Percentiles rank a stretch among this genome's conserved stretches.
Evolutionary conservation across 2,113 vertebrate species (phyloP).

Genomic region (Pelecanoides urinatrix): DNA sequence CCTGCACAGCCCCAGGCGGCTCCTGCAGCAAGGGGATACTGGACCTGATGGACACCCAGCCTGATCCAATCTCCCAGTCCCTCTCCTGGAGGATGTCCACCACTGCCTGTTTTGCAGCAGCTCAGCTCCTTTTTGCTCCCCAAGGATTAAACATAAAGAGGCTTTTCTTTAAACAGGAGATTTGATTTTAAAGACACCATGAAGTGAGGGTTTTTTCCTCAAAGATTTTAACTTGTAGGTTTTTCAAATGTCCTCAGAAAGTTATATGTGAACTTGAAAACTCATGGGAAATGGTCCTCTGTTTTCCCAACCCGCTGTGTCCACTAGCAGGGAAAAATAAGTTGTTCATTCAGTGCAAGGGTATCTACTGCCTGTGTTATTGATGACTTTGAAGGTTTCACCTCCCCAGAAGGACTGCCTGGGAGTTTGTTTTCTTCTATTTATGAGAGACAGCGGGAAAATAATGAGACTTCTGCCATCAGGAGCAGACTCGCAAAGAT

Average conservation of each 20-base stretch:
- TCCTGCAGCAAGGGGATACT: not conserved
- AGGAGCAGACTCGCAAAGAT: not conserved
- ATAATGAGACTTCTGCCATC: not conserved
- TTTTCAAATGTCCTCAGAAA: not conserved
- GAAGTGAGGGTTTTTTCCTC: not conserved
- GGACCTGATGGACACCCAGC: not conserved
- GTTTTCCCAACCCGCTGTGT: not conserved
- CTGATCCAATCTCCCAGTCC: not conserved
- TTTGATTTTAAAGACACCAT: not conserved
- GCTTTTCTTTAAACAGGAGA: not conserved
- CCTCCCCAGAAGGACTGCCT: not conserved
- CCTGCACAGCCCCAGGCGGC: accelerated
- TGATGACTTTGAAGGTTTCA: not conserved
- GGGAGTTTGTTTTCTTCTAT: not conserved
- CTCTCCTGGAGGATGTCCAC: not conserved
- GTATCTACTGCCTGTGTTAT: not conserved
- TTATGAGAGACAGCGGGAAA: not conserved
- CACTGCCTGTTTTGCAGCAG: not conserved
- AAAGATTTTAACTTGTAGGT: not conserved
- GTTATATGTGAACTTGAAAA: not conserved
- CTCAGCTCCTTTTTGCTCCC: not conserved
- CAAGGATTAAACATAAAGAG: not conserved
- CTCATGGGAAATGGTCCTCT: not conserved
- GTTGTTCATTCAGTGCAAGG: not conserved
- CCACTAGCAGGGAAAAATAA: not conserved